Conservation (phyloP, 2,888 invertebrate species). For the Tortricodes alternella region DNA sequence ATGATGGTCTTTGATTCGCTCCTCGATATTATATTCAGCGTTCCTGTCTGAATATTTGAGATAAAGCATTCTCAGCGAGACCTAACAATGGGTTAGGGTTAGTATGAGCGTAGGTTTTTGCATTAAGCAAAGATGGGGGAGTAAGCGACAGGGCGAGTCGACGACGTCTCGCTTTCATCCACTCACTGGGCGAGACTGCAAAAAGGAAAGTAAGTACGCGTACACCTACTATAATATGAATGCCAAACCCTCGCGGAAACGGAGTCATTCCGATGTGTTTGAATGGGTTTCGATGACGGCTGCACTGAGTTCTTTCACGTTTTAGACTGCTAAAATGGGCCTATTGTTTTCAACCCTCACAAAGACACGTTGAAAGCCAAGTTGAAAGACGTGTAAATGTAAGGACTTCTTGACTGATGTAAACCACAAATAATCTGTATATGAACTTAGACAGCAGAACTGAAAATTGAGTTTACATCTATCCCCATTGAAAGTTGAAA, state of each 20-base stretch:
- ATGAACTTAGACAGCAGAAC: neutral
- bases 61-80: conserved; percentile 71
- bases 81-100: conserved; percentile 68
- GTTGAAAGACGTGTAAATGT: no score
- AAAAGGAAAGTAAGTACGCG: conserved; percentile 65
- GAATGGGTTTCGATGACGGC: conserved; percentile 79
- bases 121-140: conserved; percentile 72
- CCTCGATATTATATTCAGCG: conserved; percentile 23
- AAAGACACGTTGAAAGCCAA: conserved; percentile 52
- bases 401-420: no score
- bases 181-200: conserved; percentile 67
- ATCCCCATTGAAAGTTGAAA: conserved; percentile 48
- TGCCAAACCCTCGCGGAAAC: conserved; percentile 58
- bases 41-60: conserved; percentile 55
- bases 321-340: conserved; percentile 73
- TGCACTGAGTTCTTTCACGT: conserved; percentile 70
- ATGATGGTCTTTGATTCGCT: conserved; percentile 19
- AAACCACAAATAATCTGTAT: no score
- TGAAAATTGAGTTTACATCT: conserved; percentile 42
- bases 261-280: conserved; percentile 68
- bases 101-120: conserved; percentile 67
- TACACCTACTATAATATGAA: conserved; percentile 45
- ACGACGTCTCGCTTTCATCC: conserved; percentile 74
- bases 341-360: conserved; percentile 68
- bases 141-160: conserved; percentile 63